These are phyloP conservation scores for Hypselothyrea guttata DNA, from an alignment of 2,888 invertebrate genomes.

Conservation along the genomic window DNA sequence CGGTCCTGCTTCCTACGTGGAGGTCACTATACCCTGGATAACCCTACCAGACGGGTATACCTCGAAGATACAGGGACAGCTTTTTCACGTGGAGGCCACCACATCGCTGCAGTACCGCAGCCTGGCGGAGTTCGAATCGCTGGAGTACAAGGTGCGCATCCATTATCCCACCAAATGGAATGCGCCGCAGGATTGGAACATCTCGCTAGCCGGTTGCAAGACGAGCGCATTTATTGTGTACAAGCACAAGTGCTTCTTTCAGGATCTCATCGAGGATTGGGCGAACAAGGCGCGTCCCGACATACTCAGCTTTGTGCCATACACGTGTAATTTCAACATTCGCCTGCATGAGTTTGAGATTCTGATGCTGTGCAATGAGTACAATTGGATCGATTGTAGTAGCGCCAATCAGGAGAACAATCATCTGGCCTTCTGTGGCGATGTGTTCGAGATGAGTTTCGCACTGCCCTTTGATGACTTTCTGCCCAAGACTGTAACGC, in stretches of 20 bases:
- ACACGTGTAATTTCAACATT: constrained; percentile 96
- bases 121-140: constrained; percentile 95
- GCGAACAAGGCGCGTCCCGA: constrained; percentile 96
- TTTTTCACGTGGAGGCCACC: constrained; percentile 96
- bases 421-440: constrained; percentile 96
- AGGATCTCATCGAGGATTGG: constrained; percentile 98
- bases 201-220: constrained; percentile 96
- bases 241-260: constrained; percentile 97
- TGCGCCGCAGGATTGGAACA: constrained; percentile 96
- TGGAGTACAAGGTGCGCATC: constrained; percentile 91
- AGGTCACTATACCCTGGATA: constrained; percentile 98
- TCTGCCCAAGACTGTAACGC: constrained; percentile 92
- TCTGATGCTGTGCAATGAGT: constrained; percentile 95
- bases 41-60: constrained; percentile 93
- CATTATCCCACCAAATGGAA: constrained; percentile 98
- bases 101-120: constrained; percentile 97
- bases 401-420: constrained; percentile 97
- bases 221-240: constrained; percentile 96
- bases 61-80: constrained; percentile 95
- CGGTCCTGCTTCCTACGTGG: constrained; percentile 96
- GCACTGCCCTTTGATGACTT: constrained; percentile 97
- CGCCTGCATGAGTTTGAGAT: constrained; percentile 97
- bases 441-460: constrained; percentile 95
- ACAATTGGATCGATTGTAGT: constrained; percentile 99
- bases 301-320: constrained; percentile 96